phyloP scores from a whole-genome alignment of 2,888 invertebrate genomes.

The Sinopyrophorus schimmeli region DNA sequence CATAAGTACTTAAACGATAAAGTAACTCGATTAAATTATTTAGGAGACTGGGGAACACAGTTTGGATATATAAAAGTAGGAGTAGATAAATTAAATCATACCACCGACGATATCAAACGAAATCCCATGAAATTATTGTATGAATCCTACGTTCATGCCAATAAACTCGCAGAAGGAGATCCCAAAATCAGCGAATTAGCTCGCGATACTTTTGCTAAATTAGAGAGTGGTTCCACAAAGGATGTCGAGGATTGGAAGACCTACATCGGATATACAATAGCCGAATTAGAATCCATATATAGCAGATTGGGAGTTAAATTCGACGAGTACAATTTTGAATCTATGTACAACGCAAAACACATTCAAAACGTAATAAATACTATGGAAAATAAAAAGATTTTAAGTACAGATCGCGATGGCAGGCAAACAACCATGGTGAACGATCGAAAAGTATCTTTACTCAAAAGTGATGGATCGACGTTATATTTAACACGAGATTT shows the following conservation, averaged over 20 bases:
- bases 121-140: conserved; percentile 75
- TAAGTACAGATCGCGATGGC: conserved; percentile 63
- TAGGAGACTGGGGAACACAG: conserved; percentile 99
- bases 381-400: conserved; percentile 63
- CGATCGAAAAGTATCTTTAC: conserved; percentile 65
- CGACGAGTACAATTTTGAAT: conserved; percentile 88
- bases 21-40: conserved; percentile 85
- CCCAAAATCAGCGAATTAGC: conserved; percentile 65
- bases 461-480: conserved; percentile 89
- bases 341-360: conserved; percentile 73
- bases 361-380: conserved; percentile 63
- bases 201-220: conserved; percentile 66
- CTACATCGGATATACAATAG: conserved; percentile 71
- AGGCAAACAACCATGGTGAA: conserved; percentile 64
- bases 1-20: conserved; percentile 71
- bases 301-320: conserved; percentile 78
- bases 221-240: conserved; percentile 69
- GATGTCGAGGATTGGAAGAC: conserved; percentile 70
- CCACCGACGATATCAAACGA: conserved; percentile 62
- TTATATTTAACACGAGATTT: conserved; percentile 87
- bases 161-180: conserved; percentile 68
- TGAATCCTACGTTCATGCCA: conserved; percentile 77
- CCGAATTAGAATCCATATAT: conserved; percentile 74
- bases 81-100: conserved; percentile 65
- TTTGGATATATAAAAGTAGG: conserved; percentile 77